Percentiles rank a stretch among this genome's conserved stretches.
Conservation (phyloP, 1,140 invertebrate genomes). For the Achatina immaculata region DNA sequence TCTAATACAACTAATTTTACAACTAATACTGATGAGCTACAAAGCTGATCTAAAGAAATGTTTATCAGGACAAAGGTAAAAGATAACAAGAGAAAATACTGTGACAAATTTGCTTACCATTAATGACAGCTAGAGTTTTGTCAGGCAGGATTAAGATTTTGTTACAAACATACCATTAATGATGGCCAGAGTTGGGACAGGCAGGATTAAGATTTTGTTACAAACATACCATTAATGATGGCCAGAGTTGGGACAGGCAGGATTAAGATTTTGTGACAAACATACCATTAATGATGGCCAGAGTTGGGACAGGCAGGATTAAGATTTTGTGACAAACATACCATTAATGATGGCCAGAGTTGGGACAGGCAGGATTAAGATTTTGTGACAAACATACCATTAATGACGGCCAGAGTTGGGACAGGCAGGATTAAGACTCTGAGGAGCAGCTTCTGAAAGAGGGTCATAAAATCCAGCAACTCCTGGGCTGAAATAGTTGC, state of each 20-base stretch:
- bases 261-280: neutral
- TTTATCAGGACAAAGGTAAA: no score
- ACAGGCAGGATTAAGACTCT: slow-evolving; percentile 49
- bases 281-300: neutral
- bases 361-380: no score
- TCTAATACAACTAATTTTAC: no score
- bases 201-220: neutral
- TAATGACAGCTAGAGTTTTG: no score
- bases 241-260: neutral
- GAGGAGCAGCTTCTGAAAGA: neutral
- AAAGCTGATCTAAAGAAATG: no score
- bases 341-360: neutral
- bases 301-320: neutral
- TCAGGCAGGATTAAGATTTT: no score
- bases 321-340: neutral
- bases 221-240: neutral
- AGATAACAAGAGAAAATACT: no score
- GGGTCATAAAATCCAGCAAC: neutral
- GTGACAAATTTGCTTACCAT: no score
- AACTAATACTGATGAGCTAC: no score
- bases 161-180: no score
- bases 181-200: no score
- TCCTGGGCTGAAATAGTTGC: neutral
- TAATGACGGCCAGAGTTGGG: slow-evolving; percentile 52
- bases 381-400: slow-evolving; percentile 43